Base-by-base conservation (phyloP, 2,888 invertebrate genomes). In the Acrocyrtus sp. region DNA sequence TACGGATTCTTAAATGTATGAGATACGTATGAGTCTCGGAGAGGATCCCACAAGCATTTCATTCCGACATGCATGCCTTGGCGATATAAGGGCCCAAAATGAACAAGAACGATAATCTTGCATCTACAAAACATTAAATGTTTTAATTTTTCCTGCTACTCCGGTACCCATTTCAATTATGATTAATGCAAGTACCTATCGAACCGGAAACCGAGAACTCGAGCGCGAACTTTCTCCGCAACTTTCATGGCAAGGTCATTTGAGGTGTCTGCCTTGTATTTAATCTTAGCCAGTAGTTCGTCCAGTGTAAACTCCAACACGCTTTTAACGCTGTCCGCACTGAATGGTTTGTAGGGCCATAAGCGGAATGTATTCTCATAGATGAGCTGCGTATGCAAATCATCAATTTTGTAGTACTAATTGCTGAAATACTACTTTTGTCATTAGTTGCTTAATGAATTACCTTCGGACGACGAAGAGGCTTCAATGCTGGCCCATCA, bases 11-110 rank as follows among this genome's bases (percentile, higher is more conserved):
- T 90, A 81, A 87, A 88, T 41, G 86, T 86, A 80, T 87, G 87
- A 0, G 85, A 84, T 0, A 88, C 88, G 82, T 88, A 91, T 60
- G 86, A 85, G 81, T 92, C 92, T 58, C 88, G 86, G 48, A 89
- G 88, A 43, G 85, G 83, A 82, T 92, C 91, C 91, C 91, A 91
- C 21, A 91, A 84, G 83, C 90, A 91, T 69, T 89, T 87, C 80
- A 90, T 87, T 45, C 87, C 87, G 8, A 88, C 84, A 62, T 88
- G 86, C 48, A 91, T 84, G 65, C 90, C 88, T 82, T 92, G 91
- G 75, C 89, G 88, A 58, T 88, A 86, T 74, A 89, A 88, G 83
- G 92, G 91, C 12, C 90, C 89, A 66, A 91, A 89, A 22, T 88
- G 87, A 17, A 91, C 90, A 6, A 86, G 82, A 22, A 89, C 88